A percentile compares a stretch with the other conserved stretches of the same genome.
These are phyloP conservation scores for Myripristis murdjan DNA, from an alignment of 2,797 vertebrate species.

Conservation along the genomic window DNA sequence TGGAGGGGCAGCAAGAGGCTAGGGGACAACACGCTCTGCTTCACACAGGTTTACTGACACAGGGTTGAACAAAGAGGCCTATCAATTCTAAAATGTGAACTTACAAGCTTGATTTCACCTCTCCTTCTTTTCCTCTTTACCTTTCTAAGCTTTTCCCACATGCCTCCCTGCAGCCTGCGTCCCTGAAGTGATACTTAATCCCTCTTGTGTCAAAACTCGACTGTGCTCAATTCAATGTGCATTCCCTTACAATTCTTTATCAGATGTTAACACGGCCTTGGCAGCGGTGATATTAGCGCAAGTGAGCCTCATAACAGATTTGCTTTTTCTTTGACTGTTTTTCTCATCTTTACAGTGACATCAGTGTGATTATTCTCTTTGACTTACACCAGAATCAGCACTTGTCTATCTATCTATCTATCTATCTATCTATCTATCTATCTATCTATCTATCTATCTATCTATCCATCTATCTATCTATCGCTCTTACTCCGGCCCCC, in stretches of 20 bases:
- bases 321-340: conserved; percentile 6
- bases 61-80: conserved; percentile 44
- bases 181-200: conserved; percentile 45
- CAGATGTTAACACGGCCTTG: conserved; percentile 11
- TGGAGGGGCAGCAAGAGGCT: conserved; percentile 54
- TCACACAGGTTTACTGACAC: conserved; percentile 55
- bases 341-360: conserved; percentile 13
- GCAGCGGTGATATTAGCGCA: conserved; percentile 7
- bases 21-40: conserved; percentile 58
- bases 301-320: not conserved
- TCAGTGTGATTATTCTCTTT: conserved; percentile 26
- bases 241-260: conserved; percentile 17
- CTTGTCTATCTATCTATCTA: conserved; percentile 5
- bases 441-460: too few species aligned
- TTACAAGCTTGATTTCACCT: conserved; percentile 64
- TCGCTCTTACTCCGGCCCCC: conserved; percentile 34
- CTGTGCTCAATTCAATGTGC: conserved; percentile 44
- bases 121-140: conserved; percentile 31
- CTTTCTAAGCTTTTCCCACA: conserved; percentile 36
- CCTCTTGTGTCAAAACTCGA: conserved; percentile 59
- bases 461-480: conserved; percentile 35
- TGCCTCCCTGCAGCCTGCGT: conserved; percentile 9
- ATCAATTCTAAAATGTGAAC: conserved; percentile 57
- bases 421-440: conserved; percentile 28
- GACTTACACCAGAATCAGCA: conserved; percentile 23